Evolutionary conservation across 1,140 invertebrate species (phyloP).

Genomic region (Zaprionus camerounensis): DNA sequence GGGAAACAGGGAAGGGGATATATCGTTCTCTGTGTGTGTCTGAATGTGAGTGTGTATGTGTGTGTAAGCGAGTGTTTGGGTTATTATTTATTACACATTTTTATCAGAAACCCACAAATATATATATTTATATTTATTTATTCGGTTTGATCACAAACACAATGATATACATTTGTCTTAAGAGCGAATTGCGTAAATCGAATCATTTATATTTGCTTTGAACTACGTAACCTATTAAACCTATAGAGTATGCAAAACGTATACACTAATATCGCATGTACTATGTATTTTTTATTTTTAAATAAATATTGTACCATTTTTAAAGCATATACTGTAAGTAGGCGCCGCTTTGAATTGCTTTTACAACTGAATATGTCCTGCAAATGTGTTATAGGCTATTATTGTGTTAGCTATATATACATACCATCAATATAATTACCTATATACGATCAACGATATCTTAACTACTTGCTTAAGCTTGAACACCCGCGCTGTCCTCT

Average conservation of each 20-base stretch:
- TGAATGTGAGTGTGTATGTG: constrained; percentile 33
- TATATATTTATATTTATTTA: constrained; percentile 58
- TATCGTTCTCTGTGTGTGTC: constrained; percentile 4
- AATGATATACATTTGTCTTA: constrained; percentile 44
- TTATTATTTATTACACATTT: constrained; percentile 71
- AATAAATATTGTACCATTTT: constrained; percentile 43
- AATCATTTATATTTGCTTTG: constrained; percentile 45
- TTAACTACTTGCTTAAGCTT: constrained; percentile 34
- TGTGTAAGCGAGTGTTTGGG: constrained; percentile 29
- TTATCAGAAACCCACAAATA: constrained; percentile 58
- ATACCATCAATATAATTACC: constrained; percentile 41
- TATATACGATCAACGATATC: constrained; percentile 14
- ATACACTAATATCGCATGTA: constrained; percentile 20
- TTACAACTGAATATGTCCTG: constrained; percentile 64
- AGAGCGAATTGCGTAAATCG: constrained; percentile 24
- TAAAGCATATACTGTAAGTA: constrained; percentile 53
- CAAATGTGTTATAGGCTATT: constrained; percentile 63
- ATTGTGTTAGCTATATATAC: constrained; percentile 36
- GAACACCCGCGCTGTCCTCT: constrained; percentile 53
- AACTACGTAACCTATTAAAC: constrained; percentile 21
- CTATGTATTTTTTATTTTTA: constrained; percentile 43
- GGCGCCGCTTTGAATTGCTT: constrained; percentile 60
- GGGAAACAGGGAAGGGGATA: not conserved
- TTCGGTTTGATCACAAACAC: constrained; percentile 33
- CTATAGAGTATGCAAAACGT: constrained; percentile 20